Evolutionary conservation across 2,113 vertebrate genomes (phyloP), one percentile per base, ranked within the genome.

Genomic region (Lutjanus erythropterus): DNA sequence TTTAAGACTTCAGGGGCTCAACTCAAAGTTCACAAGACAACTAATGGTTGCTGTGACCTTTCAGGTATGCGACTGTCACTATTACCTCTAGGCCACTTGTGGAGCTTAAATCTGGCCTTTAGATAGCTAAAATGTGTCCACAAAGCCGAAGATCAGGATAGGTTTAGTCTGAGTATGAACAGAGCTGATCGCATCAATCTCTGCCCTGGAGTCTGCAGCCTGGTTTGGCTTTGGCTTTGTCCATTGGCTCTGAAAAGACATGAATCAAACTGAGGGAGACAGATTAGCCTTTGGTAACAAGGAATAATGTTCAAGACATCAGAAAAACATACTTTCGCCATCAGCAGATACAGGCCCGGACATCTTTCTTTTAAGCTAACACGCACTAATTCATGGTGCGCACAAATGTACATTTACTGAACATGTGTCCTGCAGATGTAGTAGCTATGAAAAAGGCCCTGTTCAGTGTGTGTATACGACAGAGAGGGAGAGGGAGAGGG

Each of bases 361-460:
- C 84, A 88, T 89, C 90, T 84, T 86, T 89, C 86, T 87, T 83
- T 87, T 72, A 74, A 83, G 72, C 68, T 64, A 65, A 78, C 88
- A 78, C 67, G 4, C 80, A 68, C 82, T 86, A 79, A 88, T 89
- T 90, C 78, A 91, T 77, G 21, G 67, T 49, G 49, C n/a, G 21
- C 60, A 90, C 82, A 79, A 80, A 91, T 73, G 71, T 80, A 72
- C 86, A 71, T 56, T 83, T 44, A 70, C n/a, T 15, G 58, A 86
- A 92, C 94, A 94, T 91, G 85, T 94, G 94, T 88, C 77, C 42
- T 62, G 81, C 95, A 96, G 93, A 94, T 95, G 94, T 93, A 87
- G 88, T 33, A 46, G 82, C 80, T 50, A 46, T 78, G 86, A 92
- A 84, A 47, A 84, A 86, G 72, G 66, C 72, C 66, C 71, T 78